Base-by-base conservation (phyloP, 2,797 vertebrate genomes). In the Hippoglossus hippoglossus region DNA sequence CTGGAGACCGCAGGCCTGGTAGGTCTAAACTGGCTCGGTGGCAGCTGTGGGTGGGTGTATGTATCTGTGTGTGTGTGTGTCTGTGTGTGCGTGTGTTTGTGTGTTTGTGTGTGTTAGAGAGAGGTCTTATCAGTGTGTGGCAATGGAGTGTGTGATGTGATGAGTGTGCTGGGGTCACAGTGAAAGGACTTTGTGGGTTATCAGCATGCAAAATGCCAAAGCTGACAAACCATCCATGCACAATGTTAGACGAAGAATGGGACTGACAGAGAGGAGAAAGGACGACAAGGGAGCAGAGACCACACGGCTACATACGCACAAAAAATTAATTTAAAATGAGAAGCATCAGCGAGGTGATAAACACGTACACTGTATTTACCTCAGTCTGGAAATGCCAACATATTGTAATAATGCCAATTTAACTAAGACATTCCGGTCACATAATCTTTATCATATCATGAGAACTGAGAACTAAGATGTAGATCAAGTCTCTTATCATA, bases 11-110 rank as follows among this genome's bases (percentile, higher is more conserved):
- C 73, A 68, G 66, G 87, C 88, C 89, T 94, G 78, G 79, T 73
- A 66, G 67, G 87, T 88, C 89, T 94, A 79, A 94, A 94, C 95
- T 95, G 92, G 85, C 89, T 92, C 79, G 81, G 81, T 88, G 44
- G 44, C 44, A 46, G 44, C 15, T 19, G 44, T 46, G 15, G 4
- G 18, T 46, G 82, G 18, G 31, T 13, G 47, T 21, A 7, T 49
- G 19, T 47, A n/a, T 0, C n/a, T 8, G 10, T 54, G 11, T 9
- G 31, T 13, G 47, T 21, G 2, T 49, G 8, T 47, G 8, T 0
- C 16, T 8, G 10, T 54, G 11, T 67, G 47, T 9, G 3, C 52
- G 21, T 56, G 34, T 21, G 66, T 60, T 39, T 73, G 18, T 63
- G 24, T 41, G 28, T 31, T 7, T 31, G 52, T 28, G 55, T 24